Percentiles rank a stretch among this genome's conserved stretches.
Evolutionary conservation across 2,888 invertebrate genomes (phyloP).

Genomic region (Anorthoa munda): DNA sequence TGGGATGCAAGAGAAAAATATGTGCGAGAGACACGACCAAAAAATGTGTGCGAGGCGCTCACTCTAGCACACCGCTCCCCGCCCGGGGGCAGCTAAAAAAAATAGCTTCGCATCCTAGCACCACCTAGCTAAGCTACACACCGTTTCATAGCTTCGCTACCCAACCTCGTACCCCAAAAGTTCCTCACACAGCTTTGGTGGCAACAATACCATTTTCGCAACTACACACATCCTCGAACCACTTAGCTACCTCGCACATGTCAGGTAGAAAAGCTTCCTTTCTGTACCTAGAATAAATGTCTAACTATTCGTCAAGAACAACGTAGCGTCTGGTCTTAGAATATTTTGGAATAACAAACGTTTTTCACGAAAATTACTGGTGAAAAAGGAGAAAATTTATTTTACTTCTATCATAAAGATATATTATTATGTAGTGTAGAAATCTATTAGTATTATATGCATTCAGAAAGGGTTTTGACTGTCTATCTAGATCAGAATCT

Average conservation of each 20-base stretch:
- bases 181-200: background rate
- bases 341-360: slow-evolving; percentile 43
- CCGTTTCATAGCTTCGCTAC: background rate
- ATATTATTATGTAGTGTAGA: background rate
- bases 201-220: background rate
- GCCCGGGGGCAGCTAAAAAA: too few relatives aligned
- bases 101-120: too few relatives aligned
- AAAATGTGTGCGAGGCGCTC: background rate
- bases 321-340: slow-evolving; percentile 19
- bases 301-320: slow-evolving; percentile 45
- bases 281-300: slow-evolving; percentile 43
- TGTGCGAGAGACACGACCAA: background rate
- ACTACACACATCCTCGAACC: background rate
- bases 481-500: background rate
- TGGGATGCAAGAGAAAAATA: too few relatives aligned
- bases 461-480: background rate
- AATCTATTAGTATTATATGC: background rate
- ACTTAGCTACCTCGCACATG: background rate
- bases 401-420: background rate
- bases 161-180: background rate
- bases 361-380: background rate
- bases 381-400: background rate
- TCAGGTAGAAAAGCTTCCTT: slow-evolving; percentile 1
- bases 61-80: too few relatives aligned
- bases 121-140: background rate